Conservation (phyloP, 2,888 invertebrate genomes). For the Morinoia aosen region DNA sequence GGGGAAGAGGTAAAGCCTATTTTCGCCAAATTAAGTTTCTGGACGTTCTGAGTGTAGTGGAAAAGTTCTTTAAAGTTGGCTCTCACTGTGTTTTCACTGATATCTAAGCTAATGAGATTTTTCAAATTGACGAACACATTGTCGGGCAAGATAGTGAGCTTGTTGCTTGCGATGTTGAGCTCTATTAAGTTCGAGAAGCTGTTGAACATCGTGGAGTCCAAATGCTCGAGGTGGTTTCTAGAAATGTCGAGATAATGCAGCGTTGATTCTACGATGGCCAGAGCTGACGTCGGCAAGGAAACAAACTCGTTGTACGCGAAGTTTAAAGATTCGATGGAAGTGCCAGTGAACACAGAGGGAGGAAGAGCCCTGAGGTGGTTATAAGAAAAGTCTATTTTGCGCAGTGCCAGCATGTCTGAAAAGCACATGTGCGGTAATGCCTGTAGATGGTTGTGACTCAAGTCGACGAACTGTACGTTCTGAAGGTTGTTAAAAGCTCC, state of each 20-base stretch:
- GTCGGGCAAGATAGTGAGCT: constrained; percentile 87
- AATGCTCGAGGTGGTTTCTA: constrained; percentile 85
- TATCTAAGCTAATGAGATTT: constrained; percentile 81
- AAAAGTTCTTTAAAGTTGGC: constrained; percentile 90
- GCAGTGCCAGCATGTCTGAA: constrained; percentile 69
- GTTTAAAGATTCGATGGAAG: constrained; percentile 69
- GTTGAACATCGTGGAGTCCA: constrained; percentile 89
- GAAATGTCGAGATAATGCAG: constrained; percentile 84
- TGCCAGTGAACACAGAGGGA: constrained; percentile 69
- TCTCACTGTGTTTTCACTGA: constrained; percentile 84
- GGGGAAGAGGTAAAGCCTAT: constrained; percentile 85
- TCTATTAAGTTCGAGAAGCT: constrained; percentile 84
- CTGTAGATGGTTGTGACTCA: constrained; percentile 69
- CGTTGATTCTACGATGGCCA: constrained; percentile 85
- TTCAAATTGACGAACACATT: constrained; percentile 88
- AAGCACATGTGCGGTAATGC: constrained; percentile 70
- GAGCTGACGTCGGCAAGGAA: constrained; percentile 79
- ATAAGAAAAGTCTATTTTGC: constrained; percentile 69
- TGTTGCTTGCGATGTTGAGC: constrained; percentile 84
- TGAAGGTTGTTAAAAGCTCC: constrained; percentile 84
- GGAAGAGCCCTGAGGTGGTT: constrained; percentile 70
- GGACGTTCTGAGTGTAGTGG: constrained; percentile 86
- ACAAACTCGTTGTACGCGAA: constrained; percentile 70
- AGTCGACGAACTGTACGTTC: constrained; percentile 72
- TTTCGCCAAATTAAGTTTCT: constrained; percentile 82